phyloP scores from a whole-genome alignment of 2,113 vertebrate species.

The Pseudorasbora parva region DNA sequence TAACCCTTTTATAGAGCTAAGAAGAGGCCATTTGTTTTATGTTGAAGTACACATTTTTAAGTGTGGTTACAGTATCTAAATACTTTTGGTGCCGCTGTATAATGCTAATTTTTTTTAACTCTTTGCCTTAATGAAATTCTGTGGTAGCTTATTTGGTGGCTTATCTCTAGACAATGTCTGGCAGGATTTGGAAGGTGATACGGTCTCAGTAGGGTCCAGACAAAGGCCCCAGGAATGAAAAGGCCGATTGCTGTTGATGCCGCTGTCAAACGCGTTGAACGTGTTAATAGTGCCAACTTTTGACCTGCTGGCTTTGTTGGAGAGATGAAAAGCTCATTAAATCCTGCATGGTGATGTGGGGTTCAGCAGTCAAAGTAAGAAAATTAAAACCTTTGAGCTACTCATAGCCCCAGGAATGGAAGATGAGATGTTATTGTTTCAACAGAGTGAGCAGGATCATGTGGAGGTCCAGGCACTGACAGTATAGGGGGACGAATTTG shows the following conservation, averaged over 20 bases:
- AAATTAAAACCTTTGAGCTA: slow-evolving; percentile 22
- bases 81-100: no score
- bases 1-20: no score
- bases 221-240: slow-evolving; percentile 4
- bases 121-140: background rate
- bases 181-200: background rate
- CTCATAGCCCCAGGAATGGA: slow-evolving; percentile 51
- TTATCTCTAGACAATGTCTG: background rate
- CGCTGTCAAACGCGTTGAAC: slow-evolving; percentile 2
- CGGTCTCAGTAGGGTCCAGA: background rate
- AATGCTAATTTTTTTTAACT: background rate
- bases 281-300: slow-evolving; percentile 38
- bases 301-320: slow-evolving; percentile 35
- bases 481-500: slow-evolving; percentile 54
- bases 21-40: no score
- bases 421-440: slow-evolving; percentile 56
- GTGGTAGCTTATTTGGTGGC: background rate
- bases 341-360: background rate
- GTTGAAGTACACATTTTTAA: no score
- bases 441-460: slow-evolving; percentile 46
- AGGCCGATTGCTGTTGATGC: background rate
- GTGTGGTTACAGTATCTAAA: background rate
- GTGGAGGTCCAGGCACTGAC: background rate
- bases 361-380: background rate
- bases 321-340: slow-evolving; percentile 47